Evolutionary conservation across 2,797 vertebrate species (phyloP).

Genomic region (Pteropus rufus): DNA sequence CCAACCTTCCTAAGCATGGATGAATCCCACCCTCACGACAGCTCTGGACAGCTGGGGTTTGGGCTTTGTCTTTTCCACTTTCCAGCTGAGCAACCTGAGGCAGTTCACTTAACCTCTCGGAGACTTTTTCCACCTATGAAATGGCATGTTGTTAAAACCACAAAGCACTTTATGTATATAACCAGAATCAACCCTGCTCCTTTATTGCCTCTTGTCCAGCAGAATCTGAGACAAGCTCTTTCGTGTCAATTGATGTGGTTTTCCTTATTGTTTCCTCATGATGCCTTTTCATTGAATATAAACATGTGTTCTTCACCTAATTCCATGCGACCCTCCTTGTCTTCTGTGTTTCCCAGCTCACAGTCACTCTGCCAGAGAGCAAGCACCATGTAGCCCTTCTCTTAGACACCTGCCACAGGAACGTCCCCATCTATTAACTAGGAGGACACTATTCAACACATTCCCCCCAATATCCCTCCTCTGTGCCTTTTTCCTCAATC

Average conservation of each 20-base stretch:
- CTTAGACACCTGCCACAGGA: not conserved
- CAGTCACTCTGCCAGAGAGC: not conserved
- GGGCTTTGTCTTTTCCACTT: not conserved
- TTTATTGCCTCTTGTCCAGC: not conserved
- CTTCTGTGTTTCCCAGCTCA: not conserved
- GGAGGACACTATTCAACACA: not conserved
- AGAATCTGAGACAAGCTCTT: not conserved
- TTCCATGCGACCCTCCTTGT: not conserved
- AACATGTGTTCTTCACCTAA: not conserved
- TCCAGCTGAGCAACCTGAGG: not conserved
- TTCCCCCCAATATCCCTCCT: not conserved
- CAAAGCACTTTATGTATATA: accelerated
- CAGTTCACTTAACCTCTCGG: not conserved
- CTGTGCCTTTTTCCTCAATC: not conserved
- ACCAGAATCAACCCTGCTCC: not conserved
- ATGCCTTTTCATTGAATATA: not conserved
- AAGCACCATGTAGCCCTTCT: not conserved
- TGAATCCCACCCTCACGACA: not conserved
- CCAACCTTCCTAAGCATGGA: not conserved
- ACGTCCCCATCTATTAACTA: not conserved
- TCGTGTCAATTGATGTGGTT: not conserved
- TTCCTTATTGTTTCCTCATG: not conserved
- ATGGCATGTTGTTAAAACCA: not conserved
- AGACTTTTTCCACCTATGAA: not conserved
- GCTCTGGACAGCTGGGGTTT: not conserved